These are phyloP conservation scores for Catharus ustulatus DNA, from an alignment of 2,797 vertebrate species.

Conservation along the genomic window DNA sequence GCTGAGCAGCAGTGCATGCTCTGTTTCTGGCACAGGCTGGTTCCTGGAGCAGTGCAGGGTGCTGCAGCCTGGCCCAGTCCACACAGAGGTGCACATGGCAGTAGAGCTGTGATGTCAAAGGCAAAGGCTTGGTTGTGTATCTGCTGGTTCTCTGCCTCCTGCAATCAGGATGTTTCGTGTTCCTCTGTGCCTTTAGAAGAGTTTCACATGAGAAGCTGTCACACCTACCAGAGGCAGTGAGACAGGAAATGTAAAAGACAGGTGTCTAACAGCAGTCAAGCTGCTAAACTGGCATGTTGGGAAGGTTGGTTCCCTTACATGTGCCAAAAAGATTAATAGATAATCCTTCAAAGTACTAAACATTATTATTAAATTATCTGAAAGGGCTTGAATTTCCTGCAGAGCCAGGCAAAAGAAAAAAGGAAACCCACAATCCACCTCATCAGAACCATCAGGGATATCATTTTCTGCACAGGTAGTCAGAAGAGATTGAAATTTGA, in stretches of 20 bases:
- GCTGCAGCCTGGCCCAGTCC: background rate
- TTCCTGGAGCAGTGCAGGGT: background rate
- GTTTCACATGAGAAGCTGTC: background rate
- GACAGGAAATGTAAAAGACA: background rate
- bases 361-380: background rate
- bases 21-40: background rate
- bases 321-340: background rate
- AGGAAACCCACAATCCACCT: background rate
- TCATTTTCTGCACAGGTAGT: background rate
- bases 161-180: background rate
- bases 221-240: accelerated
- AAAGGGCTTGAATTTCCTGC: background rate
- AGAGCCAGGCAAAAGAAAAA: background rate
- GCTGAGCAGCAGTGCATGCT: background rate
- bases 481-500: background rate
- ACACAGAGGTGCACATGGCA: background rate
- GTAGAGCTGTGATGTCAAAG: background rate
- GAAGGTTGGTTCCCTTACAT: background rate
- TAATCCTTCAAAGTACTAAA: background rate
- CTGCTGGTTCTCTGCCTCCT: background rate
- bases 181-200: background rate
- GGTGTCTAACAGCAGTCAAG: background rate
- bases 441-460: background rate
- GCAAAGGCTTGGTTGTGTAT: background rate
- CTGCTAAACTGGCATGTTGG: background rate